Evolutionary conservation across 2,888 invertebrate genomes (phyloP).

Genomic region (Noctua pronuba): DNA sequence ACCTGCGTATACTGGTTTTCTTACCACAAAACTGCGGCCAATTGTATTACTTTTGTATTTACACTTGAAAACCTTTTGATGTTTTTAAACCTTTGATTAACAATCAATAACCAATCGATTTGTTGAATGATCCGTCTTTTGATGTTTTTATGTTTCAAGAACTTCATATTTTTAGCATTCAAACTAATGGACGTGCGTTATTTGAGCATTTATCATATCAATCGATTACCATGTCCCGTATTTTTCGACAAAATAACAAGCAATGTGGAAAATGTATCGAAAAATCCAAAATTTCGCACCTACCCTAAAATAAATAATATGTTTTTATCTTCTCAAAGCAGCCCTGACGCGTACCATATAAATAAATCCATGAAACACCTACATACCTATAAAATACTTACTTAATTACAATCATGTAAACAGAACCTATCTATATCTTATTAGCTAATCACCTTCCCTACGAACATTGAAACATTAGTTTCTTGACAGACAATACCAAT

Average conservation of each 20-base stretch:
- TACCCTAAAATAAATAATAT: too few species aligned
- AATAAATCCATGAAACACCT: slow-evolving; percentile 4
- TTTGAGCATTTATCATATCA: background rate
- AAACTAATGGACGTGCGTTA: background rate
- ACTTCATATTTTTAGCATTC: slow-evolving; percentile 11
- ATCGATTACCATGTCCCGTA: background rate
- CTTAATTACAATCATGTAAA: slow-evolving; percentile 25
- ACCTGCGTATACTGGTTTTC: background rate
- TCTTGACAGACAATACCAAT: slow-evolving; percentile 42
- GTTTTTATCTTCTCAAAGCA: too few species aligned
- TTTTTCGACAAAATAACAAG: background rate
- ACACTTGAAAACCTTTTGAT: slow-evolving; percentile 14
- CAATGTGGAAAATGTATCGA: background rate
- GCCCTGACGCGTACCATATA: background rate
- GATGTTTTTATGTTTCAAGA: slow-evolving; percentile 32
- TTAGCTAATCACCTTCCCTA: slow-evolving; percentile 1
- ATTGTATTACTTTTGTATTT: background rate
- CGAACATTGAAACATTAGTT: slow-evolving; percentile 2
- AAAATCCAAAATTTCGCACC: background rate
- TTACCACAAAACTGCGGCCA: background rate
- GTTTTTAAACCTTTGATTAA: slow-evolving; percentile 14
- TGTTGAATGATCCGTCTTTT: slow-evolving; percentile 35
- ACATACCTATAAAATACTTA: slow-evolving; percentile 37
- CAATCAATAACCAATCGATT: slow-evolving; percentile 7
- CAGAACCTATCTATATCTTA: slow-evolving; percentile 4